Base-by-base conservation (phyloP, 2,888 invertebrate genomes). In the Liopterus haemorrhoidalis region DNA sequence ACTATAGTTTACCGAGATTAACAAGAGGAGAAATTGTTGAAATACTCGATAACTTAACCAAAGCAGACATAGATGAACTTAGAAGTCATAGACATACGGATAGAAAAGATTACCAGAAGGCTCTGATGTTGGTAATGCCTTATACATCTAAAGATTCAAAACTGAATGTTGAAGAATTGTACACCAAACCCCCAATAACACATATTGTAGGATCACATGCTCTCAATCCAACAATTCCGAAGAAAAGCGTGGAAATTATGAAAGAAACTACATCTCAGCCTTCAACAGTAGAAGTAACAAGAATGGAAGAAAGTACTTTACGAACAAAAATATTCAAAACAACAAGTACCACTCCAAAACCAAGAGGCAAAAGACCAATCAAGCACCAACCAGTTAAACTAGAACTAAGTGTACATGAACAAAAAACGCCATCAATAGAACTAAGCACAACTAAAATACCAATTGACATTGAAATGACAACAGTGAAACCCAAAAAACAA, bases 71-170 rank as follows among this genome's bases (percentile, higher is more conserved):
- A 25, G 59, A 62, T 18, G 55, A 55, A 31, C 50, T 43, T 20
- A 20, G 54, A 2, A 52, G 55, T 18, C 52, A 55, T 19, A 51
- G 63, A 0, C 59, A 62, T 3, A 59, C 61, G 27, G 61, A 61
- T 1, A 61, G 70, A 31, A 62, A 65, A 19, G 65, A 73, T 24
- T 67, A 70, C 27, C 63, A 67, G 36, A 68, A 72, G 53, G 75
- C 79, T 0, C 61, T 83, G 12, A 79, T 78, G 74, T 75, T 82
- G 0, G 83, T 83, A 1, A 64, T 82, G 53, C 82, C 84, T 0
- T 77, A 79, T 55, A 74, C 78, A 32, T 71, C 76, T 4, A 66
- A 76, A 24, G 74, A 76, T 52, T 70, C 73, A 1, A 69, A 72
- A 3, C 57, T 57, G 2, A 65, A 63, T 45, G 65, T 82, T 38